A percentile compares a stretch with the other conserved stretches of the same genome.
These are phyloP conservation scores for Prunella himalayana DNA, from an alignment of 2,113 vertebrate species.

Conservation along the genomic window DNA sequence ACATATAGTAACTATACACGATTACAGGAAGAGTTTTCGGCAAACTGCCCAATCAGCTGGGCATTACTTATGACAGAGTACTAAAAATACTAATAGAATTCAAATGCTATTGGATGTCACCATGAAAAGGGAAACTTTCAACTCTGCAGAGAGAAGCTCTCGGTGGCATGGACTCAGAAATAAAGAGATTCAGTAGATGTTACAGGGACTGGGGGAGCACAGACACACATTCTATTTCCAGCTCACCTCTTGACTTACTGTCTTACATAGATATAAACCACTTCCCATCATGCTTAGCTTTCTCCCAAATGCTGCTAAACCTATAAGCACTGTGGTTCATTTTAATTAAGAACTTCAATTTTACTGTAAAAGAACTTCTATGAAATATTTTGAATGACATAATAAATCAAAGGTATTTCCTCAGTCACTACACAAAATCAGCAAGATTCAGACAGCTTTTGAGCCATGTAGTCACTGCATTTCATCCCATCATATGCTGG, in stretches of 20 bases:
- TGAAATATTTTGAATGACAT: not conserved
- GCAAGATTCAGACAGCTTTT: not conserved
- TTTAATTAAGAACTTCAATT: not conserved
- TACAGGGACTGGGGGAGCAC: not conserved
- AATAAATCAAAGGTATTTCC: not conserved
- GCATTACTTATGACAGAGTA: slow-evolving; percentile 1
- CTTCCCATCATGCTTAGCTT: not conserved
- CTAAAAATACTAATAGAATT: slow-evolving; percentile 69
- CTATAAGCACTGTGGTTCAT: not conserved
- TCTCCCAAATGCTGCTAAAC: not conserved
- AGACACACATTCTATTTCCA: not conserved
- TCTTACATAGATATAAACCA: not conserved
- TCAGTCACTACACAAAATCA: not conserved
- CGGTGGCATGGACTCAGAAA: not conserved
- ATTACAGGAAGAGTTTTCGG: slow-evolving; percentile 41
- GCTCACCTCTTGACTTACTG: not conserved
- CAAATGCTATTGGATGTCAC: slow-evolving; percentile 55
- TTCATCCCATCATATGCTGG: not conserved
- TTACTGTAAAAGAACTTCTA: not conserved
- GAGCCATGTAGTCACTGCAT: not conserved
- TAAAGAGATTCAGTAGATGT: not conserved
- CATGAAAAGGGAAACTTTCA: slow-evolving; percentile 27
- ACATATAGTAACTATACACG: slow-evolving; percentile 38
- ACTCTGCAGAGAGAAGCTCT: not conserved
- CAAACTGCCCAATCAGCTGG: slow-evolving; percentile 26